These are phyloP conservation scores for Scaptomyza tumidula DNA, from an alignment of 2,888 invertebrate species.

Conservation along the genomic window DNA sequence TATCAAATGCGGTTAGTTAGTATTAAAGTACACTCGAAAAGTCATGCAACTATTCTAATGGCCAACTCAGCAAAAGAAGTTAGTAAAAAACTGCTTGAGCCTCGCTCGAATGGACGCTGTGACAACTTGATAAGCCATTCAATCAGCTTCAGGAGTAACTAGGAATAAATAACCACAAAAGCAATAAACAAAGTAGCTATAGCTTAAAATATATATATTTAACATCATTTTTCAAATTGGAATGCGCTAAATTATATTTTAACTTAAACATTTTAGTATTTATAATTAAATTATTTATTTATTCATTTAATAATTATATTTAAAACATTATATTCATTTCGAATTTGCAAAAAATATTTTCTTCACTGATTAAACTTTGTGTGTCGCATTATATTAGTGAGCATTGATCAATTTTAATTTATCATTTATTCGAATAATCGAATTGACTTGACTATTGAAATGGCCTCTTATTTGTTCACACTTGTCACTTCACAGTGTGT, in stretches of 20 bases:
- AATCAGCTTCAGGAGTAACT: too few species aligned
- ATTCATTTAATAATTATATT: neutral
- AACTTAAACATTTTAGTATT: neutral
- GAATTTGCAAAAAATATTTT: neutral
- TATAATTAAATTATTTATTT: too few species aligned
- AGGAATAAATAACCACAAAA: too few species aligned
- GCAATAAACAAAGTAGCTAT: too few species aligned
- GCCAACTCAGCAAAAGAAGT: slow-evolving; percentile 15
- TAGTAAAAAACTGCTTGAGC: slow-evolving; percentile 35
- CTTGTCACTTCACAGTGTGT: slow-evolving; percentile 5
- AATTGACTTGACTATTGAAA: slow-evolving; percentile 13
- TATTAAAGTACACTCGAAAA: slow-evolving; percentile 31
- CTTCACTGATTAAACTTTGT: neutral
- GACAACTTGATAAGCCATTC: slow-evolving; percentile 17
- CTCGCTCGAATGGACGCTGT: neutral
- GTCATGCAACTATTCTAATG: slow-evolving; percentile 33
- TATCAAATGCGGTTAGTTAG: slow-evolving; percentile 24
- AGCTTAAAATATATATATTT: too few species aligned
- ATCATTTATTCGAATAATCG: slow-evolving; percentile 2
- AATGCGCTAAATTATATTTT: neutral
- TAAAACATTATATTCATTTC: too few species aligned
- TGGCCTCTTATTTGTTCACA: neutral
- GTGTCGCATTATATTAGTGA: neutral
- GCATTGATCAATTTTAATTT: neutral
- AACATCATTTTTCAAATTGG: neutral